Evolutionary conservation across 2,797 vertebrate species (phyloP).

Genomic region (Huso huso): DNA sequence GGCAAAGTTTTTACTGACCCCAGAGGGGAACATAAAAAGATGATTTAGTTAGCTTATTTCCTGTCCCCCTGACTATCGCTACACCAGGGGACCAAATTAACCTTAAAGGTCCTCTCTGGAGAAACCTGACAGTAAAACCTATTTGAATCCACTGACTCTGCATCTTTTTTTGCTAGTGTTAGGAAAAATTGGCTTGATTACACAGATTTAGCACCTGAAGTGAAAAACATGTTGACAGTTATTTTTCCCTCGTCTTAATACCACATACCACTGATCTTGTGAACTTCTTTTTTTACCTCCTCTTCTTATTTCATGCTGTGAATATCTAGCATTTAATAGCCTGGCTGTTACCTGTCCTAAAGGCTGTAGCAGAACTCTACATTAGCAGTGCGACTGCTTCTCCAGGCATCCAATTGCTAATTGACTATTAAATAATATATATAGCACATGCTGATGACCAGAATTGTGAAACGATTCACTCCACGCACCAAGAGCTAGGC

Average conservation of each 20-base stretch:
- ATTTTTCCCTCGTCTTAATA: conserved; percentile 44
- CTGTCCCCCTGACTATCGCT: conserved; percentile 15
- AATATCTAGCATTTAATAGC: conserved; percentile 64
- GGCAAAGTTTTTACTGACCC: conserved; percentile 28
- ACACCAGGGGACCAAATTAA: conserved; percentile 37
- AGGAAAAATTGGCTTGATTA: conserved; percentile 48
- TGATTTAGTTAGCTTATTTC: conserved; percentile 35
- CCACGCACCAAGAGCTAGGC: conserved; percentile 53
- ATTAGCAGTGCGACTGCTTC: conserved; percentile 44
- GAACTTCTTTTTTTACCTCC: conserved; percentile 47
- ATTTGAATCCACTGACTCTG: conserved; percentile 54
- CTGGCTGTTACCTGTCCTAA: conserved; percentile 30
- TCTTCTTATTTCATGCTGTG: conserved; percentile 66
- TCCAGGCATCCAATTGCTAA: conserved; percentile 56
- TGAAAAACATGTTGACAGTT: conserved; percentile 39
- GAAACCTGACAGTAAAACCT: conserved; percentile 35
- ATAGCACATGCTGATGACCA: conserved; percentile 41
- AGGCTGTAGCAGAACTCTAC: conserved; percentile 40
- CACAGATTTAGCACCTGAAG: conserved; percentile 41
- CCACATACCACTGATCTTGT: conserved; percentile 33
- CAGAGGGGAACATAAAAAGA: conserved; percentile 17
- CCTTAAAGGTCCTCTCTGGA: conserved; percentile 39
- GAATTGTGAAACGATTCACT: conserved; percentile 59
- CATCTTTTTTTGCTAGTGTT: conserved; percentile 58
- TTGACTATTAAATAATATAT: conserved; percentile 59